Conservation (phyloP, 2,113 vertebrate genomes). For the Perccottus glenii region DNA sequence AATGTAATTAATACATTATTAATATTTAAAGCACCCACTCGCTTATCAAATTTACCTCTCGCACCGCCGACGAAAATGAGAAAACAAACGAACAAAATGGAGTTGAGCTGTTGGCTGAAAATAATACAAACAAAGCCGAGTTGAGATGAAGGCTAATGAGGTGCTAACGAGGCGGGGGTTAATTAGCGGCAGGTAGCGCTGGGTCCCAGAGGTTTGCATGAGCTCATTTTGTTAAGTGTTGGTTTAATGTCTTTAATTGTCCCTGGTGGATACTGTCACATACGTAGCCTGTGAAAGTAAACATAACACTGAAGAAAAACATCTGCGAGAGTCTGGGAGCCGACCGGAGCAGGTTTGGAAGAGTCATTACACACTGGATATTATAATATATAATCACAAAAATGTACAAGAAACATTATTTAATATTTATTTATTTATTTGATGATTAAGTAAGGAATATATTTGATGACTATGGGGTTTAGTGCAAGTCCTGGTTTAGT, state of each 20-base stretch:
- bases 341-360: too few relatives aligned
- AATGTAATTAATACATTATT: conserved; percentile 88
- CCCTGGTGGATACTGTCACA: conserved; percentile 1
- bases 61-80: conserved; percentile 65
- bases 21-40: conserved; percentile 86
- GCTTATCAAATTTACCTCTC: conserved; percentile 85
- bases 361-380: too few relatives aligned
- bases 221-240: not conserved
- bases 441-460: too few relatives aligned
- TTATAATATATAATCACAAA: too few relatives aligned
- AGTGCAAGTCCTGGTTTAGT: too few relatives aligned
- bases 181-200: conserved; percentile 70
- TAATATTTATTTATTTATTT: too few relatives aligned
- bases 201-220: conserved; percentile 32
- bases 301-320: not conserved
- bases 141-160: conserved; percentile 70
- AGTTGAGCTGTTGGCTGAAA: conserved; percentile 14
- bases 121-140: conserved; percentile 40
- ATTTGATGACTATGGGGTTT: too few relatives aligned
- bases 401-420: too few relatives aligned
- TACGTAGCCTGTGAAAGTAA: conserved; percentile 4
- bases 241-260: conserved; percentile 5
- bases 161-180: conserved; percentile 39
- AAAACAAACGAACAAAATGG: conserved; percentile 65
- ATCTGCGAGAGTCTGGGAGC: too few relatives aligned